These are phyloP conservation scores for Pipistrellus nathusii DNA, from an alignment of 2,797 vertebrate genomes.

Conservation along the genomic window DNA sequence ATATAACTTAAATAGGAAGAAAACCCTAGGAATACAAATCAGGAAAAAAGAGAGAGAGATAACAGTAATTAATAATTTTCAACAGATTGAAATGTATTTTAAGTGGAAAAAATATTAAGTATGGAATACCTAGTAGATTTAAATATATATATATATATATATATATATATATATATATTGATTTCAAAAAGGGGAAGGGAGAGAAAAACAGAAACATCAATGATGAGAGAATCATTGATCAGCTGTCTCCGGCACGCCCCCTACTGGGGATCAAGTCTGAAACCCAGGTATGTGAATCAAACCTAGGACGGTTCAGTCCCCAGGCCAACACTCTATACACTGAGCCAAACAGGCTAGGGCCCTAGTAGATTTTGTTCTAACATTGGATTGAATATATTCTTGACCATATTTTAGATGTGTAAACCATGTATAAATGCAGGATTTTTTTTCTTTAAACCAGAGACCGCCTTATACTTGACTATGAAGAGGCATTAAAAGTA, in stretches of 20 bases:
- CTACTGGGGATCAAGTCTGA: too few relatives aligned
- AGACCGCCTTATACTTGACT: background rate
- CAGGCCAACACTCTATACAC: too few relatives aligned
- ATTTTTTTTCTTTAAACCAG: background rate
- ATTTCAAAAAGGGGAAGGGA: too few relatives aligned
- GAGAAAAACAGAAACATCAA: too few relatives aligned
- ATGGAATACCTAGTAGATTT: background rate
- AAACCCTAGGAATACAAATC: constrained; percentile 33
- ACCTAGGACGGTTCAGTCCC: too few relatives aligned
- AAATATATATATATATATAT: too few relatives aligned
- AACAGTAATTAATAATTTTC: constrained; percentile 18
- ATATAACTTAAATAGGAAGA: constrained; percentile 18
- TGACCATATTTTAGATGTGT: background rate
- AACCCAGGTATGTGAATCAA: too few relatives aligned
- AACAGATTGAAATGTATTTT: constrained; percentile 29
- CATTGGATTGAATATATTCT: background rate
- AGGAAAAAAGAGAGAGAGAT: background rate
- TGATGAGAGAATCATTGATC: too few relatives aligned
- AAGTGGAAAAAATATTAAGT: constrained; percentile 27
- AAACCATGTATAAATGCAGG: background rate
- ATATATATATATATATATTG: too few relatives aligned
- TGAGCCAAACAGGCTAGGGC: too few relatives aligned
- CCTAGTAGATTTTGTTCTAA: background rate
- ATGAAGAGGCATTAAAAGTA: constrained; percentile 18
- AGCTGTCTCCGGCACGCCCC: too few relatives aligned